phyloP scores from a whole-genome alignment of 2,888 invertebrate genomes.

The Pheosia tremula region DNA sequence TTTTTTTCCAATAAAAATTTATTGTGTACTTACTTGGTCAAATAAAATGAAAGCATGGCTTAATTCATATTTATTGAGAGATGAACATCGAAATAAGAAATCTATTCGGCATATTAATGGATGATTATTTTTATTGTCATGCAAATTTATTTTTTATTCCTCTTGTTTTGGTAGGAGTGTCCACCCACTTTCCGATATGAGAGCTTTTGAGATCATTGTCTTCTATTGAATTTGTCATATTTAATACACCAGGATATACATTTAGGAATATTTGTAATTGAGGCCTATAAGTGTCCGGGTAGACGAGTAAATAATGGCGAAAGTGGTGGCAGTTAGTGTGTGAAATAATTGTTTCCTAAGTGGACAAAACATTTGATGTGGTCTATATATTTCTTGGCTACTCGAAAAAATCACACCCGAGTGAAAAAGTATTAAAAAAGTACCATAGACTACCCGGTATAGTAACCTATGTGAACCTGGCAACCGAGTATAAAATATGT shows the following conservation, averaged over 20 bases:
- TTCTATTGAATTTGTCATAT: not conserved
- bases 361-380: not conserved
- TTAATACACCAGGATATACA: not conserved
- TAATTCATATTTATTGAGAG: slow-evolving; percentile 4
- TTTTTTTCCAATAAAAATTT: not conserved
- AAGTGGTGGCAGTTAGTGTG: not conserved
- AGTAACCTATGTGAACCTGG: no score
- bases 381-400: no score
- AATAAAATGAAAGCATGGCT: not conserved
- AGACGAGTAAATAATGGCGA: not conserved
- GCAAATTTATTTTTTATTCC: slow-evolving; percentile 15
- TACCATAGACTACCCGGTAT: no score
- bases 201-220: not conserved
- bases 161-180: not conserved
- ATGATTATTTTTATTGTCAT: slow-evolving; percentile 26
- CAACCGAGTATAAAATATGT: no score
- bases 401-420: no score
- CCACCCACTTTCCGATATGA: not conserved
- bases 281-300: not conserved
- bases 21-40: not conserved
- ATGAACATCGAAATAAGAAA: slow-evolving; percentile 11
- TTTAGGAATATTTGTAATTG: not conserved
- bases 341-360: no score
- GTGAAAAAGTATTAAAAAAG: no score
- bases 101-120: slow-evolving; percentile 33